Percentiles rank a stretch among this genome's conserved stretches.
phyloP scores from a whole-genome alignment of 2,888 invertebrate species.

The Apodemia zela region DNA sequence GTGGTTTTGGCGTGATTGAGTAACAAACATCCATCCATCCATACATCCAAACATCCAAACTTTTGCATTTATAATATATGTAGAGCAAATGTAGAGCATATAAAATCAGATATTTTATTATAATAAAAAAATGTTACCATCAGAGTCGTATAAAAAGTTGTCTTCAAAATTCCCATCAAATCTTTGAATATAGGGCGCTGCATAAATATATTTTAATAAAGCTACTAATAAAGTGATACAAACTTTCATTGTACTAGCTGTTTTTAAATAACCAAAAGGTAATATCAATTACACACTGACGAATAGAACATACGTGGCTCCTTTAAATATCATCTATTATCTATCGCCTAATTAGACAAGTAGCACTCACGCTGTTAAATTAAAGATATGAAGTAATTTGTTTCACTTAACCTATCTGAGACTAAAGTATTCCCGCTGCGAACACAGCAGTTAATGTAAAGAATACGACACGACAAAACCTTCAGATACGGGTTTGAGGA shows the following conservation, averaged over 20 bases:
- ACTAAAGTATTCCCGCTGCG: slow-evolving; percentile 17
- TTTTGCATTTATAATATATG: too few relatives aligned
- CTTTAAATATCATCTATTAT: slow-evolving; percentile 36
- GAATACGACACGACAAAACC: neutral
- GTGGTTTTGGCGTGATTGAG: too few relatives aligned
- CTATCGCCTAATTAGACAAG: slow-evolving; percentile 64
- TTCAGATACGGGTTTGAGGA: slow-evolving; percentile 8
- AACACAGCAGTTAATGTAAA: neutral
- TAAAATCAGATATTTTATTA: too few relatives aligned
- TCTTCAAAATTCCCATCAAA: neutral
- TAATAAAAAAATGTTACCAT: neutral
- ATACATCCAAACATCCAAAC: too few relatives aligned
- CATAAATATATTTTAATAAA: neutral
- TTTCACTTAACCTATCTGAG: slow-evolving; percentile 14
- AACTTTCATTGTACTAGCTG: neutral
- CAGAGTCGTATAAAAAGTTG: neutral
- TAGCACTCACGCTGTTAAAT: slow-evolving; percentile 41
- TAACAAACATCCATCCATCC: too few relatives aligned
- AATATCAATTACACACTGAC: slow-evolving; percentile 32
- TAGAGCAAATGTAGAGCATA: too few relatives aligned
- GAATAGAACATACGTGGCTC: slow-evolving; percentile 34
- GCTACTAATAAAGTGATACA: neutral
- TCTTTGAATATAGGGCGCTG: neutral
- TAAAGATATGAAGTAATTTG: slow-evolving; percentile 13
- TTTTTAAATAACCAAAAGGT: neutral